Evolutionary conservation across 2,888 invertebrate species (phyloP).

Genomic region (Agrochola lychnidis): DNA sequence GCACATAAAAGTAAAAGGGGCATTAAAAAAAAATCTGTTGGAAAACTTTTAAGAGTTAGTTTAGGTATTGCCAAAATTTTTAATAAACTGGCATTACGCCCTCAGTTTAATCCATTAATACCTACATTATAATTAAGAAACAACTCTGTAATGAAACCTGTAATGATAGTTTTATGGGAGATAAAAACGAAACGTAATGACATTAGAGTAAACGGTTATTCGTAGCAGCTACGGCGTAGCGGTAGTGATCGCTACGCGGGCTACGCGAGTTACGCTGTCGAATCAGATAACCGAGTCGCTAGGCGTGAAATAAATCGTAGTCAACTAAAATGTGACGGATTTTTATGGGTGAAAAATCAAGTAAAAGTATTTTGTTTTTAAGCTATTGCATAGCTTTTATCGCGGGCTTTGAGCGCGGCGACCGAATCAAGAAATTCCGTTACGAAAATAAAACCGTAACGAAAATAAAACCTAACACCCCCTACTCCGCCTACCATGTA

Average conservation of each 20-base stretch:
- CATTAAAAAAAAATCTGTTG: not conserved
- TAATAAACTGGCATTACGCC: not conserved
- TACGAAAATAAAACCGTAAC: no score
- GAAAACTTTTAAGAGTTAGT: not conserved
- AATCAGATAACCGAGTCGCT: not conserved
- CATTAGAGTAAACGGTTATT: not conserved
- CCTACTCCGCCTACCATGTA: no score
- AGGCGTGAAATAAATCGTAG: not conserved
- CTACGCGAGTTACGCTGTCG: slow-evolving; percentile 33
- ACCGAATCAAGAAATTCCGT: no score
- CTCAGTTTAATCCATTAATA: not conserved
- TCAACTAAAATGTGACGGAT: slow-evolving; percentile 14
- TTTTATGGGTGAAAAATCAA: not conserved
- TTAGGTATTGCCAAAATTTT: not conserved
- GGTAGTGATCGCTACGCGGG: slow-evolving; percentile 6
- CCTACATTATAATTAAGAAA: not conserved
- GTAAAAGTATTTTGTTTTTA: not conserved
- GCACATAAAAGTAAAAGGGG: not conserved
- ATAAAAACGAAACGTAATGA: no score
- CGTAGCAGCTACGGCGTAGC: slow-evolving; percentile 41
- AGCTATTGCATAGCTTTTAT: no score
- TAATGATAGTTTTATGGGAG: not conserved
- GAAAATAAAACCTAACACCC: no score
- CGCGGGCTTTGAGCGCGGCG: no score
- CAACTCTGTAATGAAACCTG: not conserved